Base-by-base conservation (phyloP, 2,113 vertebrate species). In the Paedocypris sp. region DNA sequence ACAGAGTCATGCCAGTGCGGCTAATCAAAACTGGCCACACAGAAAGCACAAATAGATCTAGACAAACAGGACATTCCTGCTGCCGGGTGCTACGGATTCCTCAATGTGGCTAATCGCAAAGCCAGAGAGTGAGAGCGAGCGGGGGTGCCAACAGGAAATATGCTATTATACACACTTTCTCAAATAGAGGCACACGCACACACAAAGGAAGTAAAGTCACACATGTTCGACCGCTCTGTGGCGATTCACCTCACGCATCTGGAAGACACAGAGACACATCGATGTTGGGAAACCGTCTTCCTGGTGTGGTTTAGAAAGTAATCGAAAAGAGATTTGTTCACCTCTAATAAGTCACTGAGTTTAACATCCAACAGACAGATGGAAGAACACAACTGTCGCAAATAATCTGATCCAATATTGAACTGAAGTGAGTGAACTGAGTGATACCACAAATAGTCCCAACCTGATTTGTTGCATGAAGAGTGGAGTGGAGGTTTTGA, bases 21-120 rank as follows among this genome's bases (percentile, higher is more conserved):
- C 72, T 70, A 77, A 74, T 71, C 52, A 74, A 74, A 76, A 74
- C 69, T 72, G 58, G 28, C 47, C 50, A 31, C 41, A 19, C 57
- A 43, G 57, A 64, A 63, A 64, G 66, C 64, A 71, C 64, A 75
- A 73, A 82, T 73, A 82, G 56, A 82, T 75, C 79, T 81, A 80
- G 79, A 83, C 84, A 86, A 87, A 87, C 85, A 86, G 85, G 83
- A 86, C 84, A 85, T 87, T 87, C 85, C 84, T 83, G 82, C 81
- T 82, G 82, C 80, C 70, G 80, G 83, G 80, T 78, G 80, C 81
- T 79, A 75, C 74, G 78, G 83, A 84, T 84, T 84, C 83, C 81
- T 82, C 75, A 73, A 78, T 73, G 74, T 73, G 66, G 78, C 77
- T 78, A 80, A 83, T 83, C 81, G 75, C 78, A 77, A 78, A 80